These are phyloP conservation scores for Allacma fusca DNA, from an alignment of 2,888 invertebrate species.

Conservation along the genomic window DNA sequence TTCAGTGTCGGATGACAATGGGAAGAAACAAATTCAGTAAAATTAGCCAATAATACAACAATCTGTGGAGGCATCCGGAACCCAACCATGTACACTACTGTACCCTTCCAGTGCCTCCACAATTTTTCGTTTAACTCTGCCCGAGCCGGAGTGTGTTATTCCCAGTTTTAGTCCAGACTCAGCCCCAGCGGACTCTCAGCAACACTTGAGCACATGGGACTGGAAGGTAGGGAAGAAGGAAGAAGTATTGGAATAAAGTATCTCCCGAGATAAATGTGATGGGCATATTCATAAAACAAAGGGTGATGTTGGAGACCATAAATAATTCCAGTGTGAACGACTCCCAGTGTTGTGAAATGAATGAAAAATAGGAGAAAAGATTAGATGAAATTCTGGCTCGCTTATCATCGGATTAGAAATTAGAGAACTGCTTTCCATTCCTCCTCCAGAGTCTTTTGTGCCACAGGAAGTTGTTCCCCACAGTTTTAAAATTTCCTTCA, in stretches of 20 bases:
- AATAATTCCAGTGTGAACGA: constrained; percentile 29
- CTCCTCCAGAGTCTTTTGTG: neutral
- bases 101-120: too few relatives aligned
- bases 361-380: constrained; percentile 33
- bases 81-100: too few relatives aligned
- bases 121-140: too few relatives aligned
- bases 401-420: constrained; percentile 32
- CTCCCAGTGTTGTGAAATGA: constrained; percentile 23
- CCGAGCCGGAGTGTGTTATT: too few relatives aligned
- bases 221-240: neutral
- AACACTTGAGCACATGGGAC: neutral
- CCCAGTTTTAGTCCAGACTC: too few relatives aligned
- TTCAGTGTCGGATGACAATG: neutral
- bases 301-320: constrained; percentile 36
- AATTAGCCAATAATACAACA: neutral
- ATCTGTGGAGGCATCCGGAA: neutral
- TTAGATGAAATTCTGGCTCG: constrained; percentile 36
- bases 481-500: constrained; percentile 12
- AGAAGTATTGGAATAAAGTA: constrained; percentile 4
- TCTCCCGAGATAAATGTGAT: constrained; percentile 30
- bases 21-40: neutral
- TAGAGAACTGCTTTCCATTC: constrained; percentile 24
- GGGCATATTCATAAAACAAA: constrained; percentile 44
- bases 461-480: neutral
- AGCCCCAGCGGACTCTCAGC: too few relatives aligned